phyloP scores from a whole-genome alignment of 1,140 invertebrate species.

The Pectinophora gossypiella region DNA sequence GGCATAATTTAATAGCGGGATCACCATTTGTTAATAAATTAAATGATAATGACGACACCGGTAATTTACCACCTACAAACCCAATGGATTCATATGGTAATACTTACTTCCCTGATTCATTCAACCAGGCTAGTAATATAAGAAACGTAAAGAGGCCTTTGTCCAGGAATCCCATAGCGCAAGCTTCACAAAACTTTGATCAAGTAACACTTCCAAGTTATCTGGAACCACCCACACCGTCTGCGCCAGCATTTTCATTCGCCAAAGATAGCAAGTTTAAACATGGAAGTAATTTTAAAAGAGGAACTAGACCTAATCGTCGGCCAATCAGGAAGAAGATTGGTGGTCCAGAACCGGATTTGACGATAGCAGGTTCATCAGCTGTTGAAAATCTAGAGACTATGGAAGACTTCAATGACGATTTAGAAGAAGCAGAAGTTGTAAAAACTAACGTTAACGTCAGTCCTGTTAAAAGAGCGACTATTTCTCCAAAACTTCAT shows the following conservation, averaged over 20 bases:
- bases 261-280: slow-evolving; percentile 45
- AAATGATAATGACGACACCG: slow-evolving; percentile 44
- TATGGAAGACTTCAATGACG: slow-evolving; percentile 55
- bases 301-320: slow-evolving; percentile 46
- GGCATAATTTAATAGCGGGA: slow-evolving; percentile 53
- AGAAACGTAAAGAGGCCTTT: slow-evolving; percentile 61
- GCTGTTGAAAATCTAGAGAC: slow-evolving; percentile 43
- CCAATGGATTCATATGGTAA: slow-evolving; percentile 63
- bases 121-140: slow-evolving; percentile 56
- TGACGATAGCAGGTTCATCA: slow-evolving; percentile 57
- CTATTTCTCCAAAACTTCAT: slow-evolving; percentile 54
- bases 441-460: slow-evolving; percentile 21
- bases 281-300: slow-evolving; percentile 50
- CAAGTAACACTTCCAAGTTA: slow-evolving; percentile 58
- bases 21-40: slow-evolving; percentile 41
- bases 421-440: slow-evolving; percentile 43
- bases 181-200: slow-evolving; percentile 26
- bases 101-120: slow-evolving; percentile 54
- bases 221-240: slow-evolving; percentile 66
- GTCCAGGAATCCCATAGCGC: slow-evolving; percentile 31
- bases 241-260: slow-evolving; percentile 43
- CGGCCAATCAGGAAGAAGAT: slow-evolving; percentile 66
- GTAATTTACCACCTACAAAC: slow-evolving; percentile 25
- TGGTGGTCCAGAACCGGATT: slow-evolving; percentile 52
- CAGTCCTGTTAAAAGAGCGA: slow-evolving; percentile 32